These are phyloP conservation scores for Apotomis capreana DNA, from an alignment of 2,888 invertebrate species.

Conservation along the genomic window DNA sequence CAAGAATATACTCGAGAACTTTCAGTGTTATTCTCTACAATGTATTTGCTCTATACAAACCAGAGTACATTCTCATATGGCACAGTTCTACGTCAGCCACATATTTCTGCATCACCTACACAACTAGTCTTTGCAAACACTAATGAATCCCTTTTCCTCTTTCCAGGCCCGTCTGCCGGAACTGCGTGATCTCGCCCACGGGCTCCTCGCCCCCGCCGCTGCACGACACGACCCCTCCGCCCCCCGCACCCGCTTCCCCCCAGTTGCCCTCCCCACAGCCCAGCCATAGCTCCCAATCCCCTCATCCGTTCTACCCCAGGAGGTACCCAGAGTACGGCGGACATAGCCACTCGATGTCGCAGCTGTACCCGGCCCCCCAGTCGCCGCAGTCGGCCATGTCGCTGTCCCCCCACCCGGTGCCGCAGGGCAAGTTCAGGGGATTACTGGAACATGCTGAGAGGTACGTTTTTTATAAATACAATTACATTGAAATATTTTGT, in stretches of 20 bases:
- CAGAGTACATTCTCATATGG: too few species aligned
- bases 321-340: constrained; percentile 63
- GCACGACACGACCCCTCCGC: constrained; percentile 69
- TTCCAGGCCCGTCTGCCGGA: constrained; percentile 91
- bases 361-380: constrained; percentile 69
- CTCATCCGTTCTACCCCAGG: constrained; percentile 66
- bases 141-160: constrained; percentile 45
- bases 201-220: constrained; percentile 75
- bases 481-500: background rate
- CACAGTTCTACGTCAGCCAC: too few species aligned
- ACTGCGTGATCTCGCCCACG: constrained; percentile 87
- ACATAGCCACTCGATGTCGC: constrained; percentile 68
- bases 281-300: constrained; percentile 74
- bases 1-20: too few species aligned
- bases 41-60: too few species aligned
- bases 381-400: constrained; percentile 78
- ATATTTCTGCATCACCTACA: too few species aligned
- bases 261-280: constrained; percentile 72
- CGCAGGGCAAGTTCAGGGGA: constrained; percentile 76
- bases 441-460: constrained; percentile 81
- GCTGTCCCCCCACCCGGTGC: constrained; percentile 74
- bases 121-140: background rate
- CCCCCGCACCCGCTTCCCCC: constrained; percentile 66
- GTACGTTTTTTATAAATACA: background rate
- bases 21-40: too few species aligned